Percentiles rank a stretch among this genome's conserved stretches.
These are phyloP conservation scores for Cosmorhoe ocellata DNA, from an alignment of 2,888 invertebrate genomes.

Conservation along the genomic window DNA sequence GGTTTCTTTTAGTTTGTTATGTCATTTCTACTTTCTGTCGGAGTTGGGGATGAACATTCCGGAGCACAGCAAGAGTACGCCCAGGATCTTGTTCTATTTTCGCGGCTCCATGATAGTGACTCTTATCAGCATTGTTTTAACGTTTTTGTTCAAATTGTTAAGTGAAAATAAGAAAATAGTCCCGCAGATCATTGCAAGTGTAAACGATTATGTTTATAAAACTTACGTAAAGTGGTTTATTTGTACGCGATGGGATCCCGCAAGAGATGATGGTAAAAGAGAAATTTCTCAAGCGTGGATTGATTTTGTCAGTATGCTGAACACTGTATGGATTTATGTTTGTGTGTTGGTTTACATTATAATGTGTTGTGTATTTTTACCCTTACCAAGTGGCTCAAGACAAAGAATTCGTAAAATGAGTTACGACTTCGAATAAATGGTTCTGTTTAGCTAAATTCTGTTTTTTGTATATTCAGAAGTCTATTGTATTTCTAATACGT, in stretches of 20 bases:
- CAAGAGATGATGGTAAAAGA: neutral
- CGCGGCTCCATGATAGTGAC: slow-evolving; percentile 34
- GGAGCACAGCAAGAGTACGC: slow-evolving; percentile 27
- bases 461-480: neutral
- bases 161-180: slow-evolving; percentile 9
- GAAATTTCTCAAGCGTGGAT: slow-evolving; percentile 23
- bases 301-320: slow-evolving; percentile 26
- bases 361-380: slow-evolving; percentile 12
- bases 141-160: slow-evolving; percentile 14
- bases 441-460: neutral
- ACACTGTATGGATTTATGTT: slow-evolving; percentile 17
- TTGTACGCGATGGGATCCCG: slow-evolving; percentile 18
- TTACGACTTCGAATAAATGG: slow-evolving; percentile 10
- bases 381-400: slow-evolving; percentile 3
- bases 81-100: slow-evolving; percentile 31
- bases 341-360: slow-evolving; percentile 19
- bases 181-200: slow-evolving; percentile 8
- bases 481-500: slow-evolving; percentile 20
- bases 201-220: slow-evolving; percentile 19
- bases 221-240: slow-evolving; percentile 11
- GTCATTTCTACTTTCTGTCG: slow-evolving; percentile 33
- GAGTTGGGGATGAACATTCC: slow-evolving; percentile 28
- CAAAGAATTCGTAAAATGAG: neutral
- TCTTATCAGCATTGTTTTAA: slow-evolving; percentile 10
- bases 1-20: slow-evolving; percentile 27